Evolutionary conservation across 2,797 vertebrate species (phyloP), one percentile per base, ranked within the genome.

Genomic region (Pempheris klunzingeri): DNA sequence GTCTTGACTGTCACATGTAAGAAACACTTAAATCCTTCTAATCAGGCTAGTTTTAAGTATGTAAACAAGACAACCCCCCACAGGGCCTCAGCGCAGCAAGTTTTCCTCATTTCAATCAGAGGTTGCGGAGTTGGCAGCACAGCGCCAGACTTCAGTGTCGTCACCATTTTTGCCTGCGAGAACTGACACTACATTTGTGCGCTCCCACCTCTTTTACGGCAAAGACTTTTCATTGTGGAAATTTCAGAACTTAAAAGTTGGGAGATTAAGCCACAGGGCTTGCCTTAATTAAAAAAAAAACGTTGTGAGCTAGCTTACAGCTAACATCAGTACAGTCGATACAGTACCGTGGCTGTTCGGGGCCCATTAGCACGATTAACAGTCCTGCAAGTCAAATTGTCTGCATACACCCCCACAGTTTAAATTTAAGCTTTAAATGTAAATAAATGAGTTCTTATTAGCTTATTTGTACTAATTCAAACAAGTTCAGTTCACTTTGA

Each of bases 21-120:
- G 26, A 69, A 58, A 11, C 14, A 9, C 44, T 55, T 24, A 26
- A 43, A 69, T 9, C 28, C 14, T 22, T 79, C 44, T 83, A 24
- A 74, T 82, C 74, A 39, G 49, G 34, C 30, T 7, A 17, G 24
- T 74, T 36, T 61, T 41, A 47, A n/a, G 67, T 54, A 50, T 76
- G 78, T 32, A 73, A 73, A 57, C 61, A 57, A 61, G 54, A 32
- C 41, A 36, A 30, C 52, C 28, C 41, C 64, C 65, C 5, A 52
- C 32, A 17, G 71, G 57, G 52, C 52, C 54, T 67, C 58, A 50
- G 46, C 81, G 70, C 65, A 73, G 61, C 62, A 58, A 26, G 67
- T 46, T 76, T 47, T 43, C 26, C 32, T 44, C 11, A 74, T 57
- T 46, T 57, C 70, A 83, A 58, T 72, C 60, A 73, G 47, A 77